Conservation (phyloP, 2,797 vertebrate species). For the Taeniopygia guttata region DNA sequence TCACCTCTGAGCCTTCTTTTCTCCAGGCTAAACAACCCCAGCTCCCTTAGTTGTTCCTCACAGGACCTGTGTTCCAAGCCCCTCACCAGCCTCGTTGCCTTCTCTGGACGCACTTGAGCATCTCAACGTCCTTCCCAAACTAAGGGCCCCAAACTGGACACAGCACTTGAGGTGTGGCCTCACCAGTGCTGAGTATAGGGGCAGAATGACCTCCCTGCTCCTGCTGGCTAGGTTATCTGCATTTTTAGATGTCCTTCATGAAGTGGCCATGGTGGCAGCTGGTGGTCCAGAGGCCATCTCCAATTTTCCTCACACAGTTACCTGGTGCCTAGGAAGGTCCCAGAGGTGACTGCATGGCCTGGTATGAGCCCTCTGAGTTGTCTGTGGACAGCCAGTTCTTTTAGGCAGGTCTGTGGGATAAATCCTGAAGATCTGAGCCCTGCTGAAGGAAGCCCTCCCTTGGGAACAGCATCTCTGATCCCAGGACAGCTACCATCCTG, state of each 20-base stretch:
- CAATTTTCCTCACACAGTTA: neutral
- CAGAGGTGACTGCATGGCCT: accelerated
- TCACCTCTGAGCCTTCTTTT: no score
- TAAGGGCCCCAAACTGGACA: no score
- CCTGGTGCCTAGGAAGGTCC: accelerated
- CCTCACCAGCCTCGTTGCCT: no score
- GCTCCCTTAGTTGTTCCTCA: no score
- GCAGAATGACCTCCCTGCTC: no score
- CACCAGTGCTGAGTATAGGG: no score
- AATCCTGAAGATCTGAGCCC: neutral
- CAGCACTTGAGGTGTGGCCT: no score
- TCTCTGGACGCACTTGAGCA: no score
- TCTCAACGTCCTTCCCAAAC: no score
- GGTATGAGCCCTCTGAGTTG: accelerated
- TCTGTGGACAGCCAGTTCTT: accelerated
- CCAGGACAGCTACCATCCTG: neutral
- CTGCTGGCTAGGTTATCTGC: no score
- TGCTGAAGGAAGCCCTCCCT: neutral
- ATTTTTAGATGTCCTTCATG: neutral
- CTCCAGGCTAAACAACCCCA: no score
- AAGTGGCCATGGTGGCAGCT: accelerated
- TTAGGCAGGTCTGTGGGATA: accelerated
- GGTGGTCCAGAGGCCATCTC: neutral
- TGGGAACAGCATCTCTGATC: neutral
- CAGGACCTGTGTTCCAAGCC: no score